Evolutionary conservation across 1,140 invertebrate genomes (phyloP).

Genomic region (Brachionus manjavacas): DNA sequence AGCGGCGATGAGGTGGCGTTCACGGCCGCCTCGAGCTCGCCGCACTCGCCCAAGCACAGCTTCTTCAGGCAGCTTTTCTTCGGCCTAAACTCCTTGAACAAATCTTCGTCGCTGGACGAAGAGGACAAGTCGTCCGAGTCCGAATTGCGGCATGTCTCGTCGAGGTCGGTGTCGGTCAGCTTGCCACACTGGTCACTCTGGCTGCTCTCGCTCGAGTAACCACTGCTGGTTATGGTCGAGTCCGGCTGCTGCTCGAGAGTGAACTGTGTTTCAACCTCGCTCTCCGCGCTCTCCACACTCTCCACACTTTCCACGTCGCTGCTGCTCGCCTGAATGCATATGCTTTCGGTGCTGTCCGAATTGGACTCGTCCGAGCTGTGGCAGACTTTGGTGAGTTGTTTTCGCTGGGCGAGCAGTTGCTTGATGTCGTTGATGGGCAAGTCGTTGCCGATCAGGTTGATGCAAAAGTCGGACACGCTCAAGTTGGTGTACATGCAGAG

Average conservation of each 20-base stretch:
- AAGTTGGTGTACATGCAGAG: not conserved
- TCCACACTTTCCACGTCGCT: not conserved
- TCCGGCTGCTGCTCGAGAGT: not conserved
- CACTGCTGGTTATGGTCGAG: not conserved
- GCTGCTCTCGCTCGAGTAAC: not conserved
- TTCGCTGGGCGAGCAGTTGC: not conserved
- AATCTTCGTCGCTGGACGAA: not conserved
- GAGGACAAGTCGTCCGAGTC: not conserved
- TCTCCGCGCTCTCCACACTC: not conserved
- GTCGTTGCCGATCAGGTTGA: not conserved
- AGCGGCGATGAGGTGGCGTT: constrained; percentile 9
- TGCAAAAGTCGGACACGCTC: constrained; percentile 14
- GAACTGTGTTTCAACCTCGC: not conserved
- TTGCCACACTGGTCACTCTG: not conserved
- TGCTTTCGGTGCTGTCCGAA: not conserved
- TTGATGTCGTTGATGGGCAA: not conserved
- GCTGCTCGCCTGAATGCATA: not conserved
- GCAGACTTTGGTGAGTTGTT: not conserved
- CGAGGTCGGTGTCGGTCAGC: not conserved
- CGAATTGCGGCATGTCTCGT: not conserved
- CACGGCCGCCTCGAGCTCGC: not conserved
- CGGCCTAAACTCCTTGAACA: constrained; percentile 14
- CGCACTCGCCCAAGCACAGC: not conserved
- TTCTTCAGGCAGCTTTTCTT: constrained; percentile 14
- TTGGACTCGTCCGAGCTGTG: not conserved